Conservation (phyloP, 1,140 invertebrate genomes). For the Drosophila ananassae region DNA sequence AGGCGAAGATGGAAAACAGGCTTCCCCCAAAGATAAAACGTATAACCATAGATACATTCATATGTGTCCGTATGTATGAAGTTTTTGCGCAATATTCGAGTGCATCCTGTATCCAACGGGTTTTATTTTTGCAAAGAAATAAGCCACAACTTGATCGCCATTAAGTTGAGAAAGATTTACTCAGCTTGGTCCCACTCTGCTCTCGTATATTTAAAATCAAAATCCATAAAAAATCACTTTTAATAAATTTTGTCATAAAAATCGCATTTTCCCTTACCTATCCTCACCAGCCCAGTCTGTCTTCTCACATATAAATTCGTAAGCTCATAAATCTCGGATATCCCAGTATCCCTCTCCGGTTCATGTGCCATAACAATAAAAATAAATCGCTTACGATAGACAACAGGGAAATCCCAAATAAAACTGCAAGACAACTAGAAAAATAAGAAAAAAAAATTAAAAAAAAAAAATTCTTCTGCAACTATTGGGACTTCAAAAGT, state of each 20-base stretch:
- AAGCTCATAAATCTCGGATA: slow-evolving; percentile 48
- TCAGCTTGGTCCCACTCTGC: not conserved
- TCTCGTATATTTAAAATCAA: slow-evolving; percentile 20
- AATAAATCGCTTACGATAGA: slow-evolving; percentile 54
- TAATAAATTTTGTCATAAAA: slow-evolving; percentile 56
- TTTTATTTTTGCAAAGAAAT: slow-evolving; percentile 11
- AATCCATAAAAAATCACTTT: slow-evolving; percentile 56
- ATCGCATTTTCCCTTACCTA: slow-evolving; percentile 17
- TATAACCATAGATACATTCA: slow-evolving; percentile 2
- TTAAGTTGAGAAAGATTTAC: slow-evolving; percentile 17
- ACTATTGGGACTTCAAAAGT: slow-evolving; percentile 35
- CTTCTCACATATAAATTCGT: slow-evolving; percentile 14
- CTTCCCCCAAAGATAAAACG: not conserved
- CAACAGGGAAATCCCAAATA: slow-evolving; percentile 34
- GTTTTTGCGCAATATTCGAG: slow-evolving; percentile 44
- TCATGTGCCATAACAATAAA: slow-evolving; percentile 43
- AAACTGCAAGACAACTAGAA: slow-evolving; percentile 19
- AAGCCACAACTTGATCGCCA: slow-evolving; percentile 27
- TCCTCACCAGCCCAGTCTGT: not conserved
- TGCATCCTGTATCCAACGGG: slow-evolving; percentile 24
- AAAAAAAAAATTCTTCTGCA: slow-evolving; percentile 18
- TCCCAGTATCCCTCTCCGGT: not conserved
- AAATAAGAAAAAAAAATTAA: slow-evolving; percentile 2
- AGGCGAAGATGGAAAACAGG: slow-evolving; percentile 39
- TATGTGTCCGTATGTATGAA: not conserved